Evolutionary conservation across 2,113 vertebrate genomes (phyloP).

Genomic region (Esox niger): DNA sequence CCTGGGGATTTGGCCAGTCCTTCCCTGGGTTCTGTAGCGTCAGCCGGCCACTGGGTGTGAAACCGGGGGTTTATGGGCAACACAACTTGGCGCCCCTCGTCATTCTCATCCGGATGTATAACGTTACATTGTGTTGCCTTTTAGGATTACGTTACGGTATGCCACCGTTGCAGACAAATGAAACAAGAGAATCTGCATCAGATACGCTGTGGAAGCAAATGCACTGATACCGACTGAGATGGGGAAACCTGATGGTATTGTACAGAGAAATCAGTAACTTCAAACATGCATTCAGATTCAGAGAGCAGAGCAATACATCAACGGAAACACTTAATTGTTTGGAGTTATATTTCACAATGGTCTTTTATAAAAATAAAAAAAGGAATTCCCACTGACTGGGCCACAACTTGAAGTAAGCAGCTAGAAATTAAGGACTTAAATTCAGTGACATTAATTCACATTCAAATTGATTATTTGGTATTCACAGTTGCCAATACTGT

Average conservation of each 20-base stretch:
- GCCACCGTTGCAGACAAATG: constrained; percentile 31
- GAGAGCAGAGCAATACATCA: constrained; percentile 11
- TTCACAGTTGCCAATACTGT: no score
- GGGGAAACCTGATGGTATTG: neutral
- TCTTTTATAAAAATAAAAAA: no score
- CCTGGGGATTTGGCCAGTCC: neutral
- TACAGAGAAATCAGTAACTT: neutral
- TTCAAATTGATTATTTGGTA: no score
- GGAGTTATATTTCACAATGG: constrained; percentile 5
- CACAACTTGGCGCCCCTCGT: constrained; percentile 9
- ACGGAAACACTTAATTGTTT: constrained; percentile 2
- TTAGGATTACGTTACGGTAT: constrained; percentile 27
- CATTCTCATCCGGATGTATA: constrained; percentile 53
- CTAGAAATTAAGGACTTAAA: no score
- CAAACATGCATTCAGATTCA: neutral
- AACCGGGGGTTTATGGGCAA: neutral
- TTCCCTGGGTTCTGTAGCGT: neutral
- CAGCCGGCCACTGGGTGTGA: constrained; percentile 2
- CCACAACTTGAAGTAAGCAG: no score
- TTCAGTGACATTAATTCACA: no score
- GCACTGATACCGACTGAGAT: constrained; percentile 1
- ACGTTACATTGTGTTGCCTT: constrained; percentile 49
- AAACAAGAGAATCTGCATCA: constrained; percentile 38
- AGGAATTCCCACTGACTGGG: no score
- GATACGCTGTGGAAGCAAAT: constrained; percentile 26